A percentile compares a stretch with the other conserved stretches of the same genome.
Evolutionary conservation across 2,797 vertebrate genomes (phyloP).

Genomic region (Xenopus petersii): DNA sequence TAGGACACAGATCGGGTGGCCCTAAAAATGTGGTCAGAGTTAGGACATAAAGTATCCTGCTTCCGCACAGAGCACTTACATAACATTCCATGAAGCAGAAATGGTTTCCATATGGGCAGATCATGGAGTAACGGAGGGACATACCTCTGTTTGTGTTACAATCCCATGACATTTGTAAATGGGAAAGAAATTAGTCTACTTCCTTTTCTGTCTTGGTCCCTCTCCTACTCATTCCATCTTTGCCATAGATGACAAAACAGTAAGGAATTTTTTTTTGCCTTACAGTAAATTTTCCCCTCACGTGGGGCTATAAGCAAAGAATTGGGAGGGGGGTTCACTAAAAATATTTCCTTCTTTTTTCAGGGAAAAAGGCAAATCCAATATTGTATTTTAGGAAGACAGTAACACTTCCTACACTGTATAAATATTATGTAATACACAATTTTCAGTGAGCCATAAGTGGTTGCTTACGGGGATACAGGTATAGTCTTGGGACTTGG

Average conservation of each 20-base stretch:
- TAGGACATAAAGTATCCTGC: background rate
- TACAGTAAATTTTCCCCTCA: conserved; percentile 18
- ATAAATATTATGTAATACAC: too few relatives aligned
- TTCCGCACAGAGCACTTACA: background rate
- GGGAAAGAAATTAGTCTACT: conserved; percentile 23
- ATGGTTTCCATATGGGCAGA: conserved; percentile 31
- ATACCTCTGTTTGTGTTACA: conserved; percentile 40
- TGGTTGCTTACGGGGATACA: too few relatives aligned
- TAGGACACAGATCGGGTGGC: too few relatives aligned
- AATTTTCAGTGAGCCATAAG: too few relatives aligned
- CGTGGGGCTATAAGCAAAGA: conserved; percentile 4
- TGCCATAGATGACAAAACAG: conserved; percentile 35
- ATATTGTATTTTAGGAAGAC: too few relatives aligned
- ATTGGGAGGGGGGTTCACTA: background rate
- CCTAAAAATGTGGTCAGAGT: background rate
- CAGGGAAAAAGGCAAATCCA: background rate
- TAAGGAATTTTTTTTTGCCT: conserved; percentile 3
- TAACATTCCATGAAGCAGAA: conserved; percentile 23
- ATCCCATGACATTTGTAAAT: conserved; percentile 13
- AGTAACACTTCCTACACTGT: too few relatives aligned
- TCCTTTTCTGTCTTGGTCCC: conserved; percentile 21
- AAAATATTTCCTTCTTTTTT: background rate
- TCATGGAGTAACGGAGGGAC: conserved; percentile 18
- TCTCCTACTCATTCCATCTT: background rate
- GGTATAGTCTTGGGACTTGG: too few relatives aligned